Conservation (phyloP, 1,140 invertebrate species). For the Lasioglossum baleicum region DNA sequence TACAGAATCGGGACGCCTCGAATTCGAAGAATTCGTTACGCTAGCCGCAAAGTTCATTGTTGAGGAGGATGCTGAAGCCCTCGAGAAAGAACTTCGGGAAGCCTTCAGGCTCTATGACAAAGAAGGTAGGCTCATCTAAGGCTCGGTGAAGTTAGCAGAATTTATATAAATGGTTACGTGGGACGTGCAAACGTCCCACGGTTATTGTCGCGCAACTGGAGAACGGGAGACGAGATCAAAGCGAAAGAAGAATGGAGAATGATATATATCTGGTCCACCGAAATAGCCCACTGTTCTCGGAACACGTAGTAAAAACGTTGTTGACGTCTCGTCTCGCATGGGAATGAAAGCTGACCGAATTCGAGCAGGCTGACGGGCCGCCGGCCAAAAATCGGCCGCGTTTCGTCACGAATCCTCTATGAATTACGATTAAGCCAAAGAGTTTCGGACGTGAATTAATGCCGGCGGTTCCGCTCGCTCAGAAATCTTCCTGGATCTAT, state of each 20-base stretch:
- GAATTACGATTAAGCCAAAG: constrained; percentile 50
- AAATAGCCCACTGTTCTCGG: constrained; percentile 32
- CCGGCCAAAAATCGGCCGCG: constrained; percentile 45
- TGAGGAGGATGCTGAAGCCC: constrained; percentile 95
- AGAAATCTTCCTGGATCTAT: constrained; percentile 14
- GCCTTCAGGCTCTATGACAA: constrained; percentile 95
- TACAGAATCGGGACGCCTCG: constrained; percentile 93
- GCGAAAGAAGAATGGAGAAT: constrained; percentile 4
- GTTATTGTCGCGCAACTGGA: neutral
- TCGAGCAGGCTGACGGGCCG: constrained; percentile 30
- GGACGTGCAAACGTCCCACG: neutral
- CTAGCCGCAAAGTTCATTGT: constrained; percentile 96
- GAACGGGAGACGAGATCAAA: neutral
- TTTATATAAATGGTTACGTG: neutral
- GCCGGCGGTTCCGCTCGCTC: neutral
- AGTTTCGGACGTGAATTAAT: constrained; percentile 43
- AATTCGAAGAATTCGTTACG: constrained; percentile 97
- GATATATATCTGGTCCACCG: neutral
- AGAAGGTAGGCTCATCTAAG: constrained; percentile 82
- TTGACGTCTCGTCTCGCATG: neutral
- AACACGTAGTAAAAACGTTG: constrained; percentile 7
- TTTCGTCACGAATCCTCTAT: constrained; percentile 43
- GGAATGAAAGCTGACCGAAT: constrained; percentile 28
- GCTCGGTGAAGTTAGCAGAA: neutral
- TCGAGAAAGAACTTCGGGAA: constrained; percentile 95